Evolutionary conservation across 1,140 invertebrate genomes (phyloP), one percentile per base, ranked within the genome.

Genomic region (Drosophila saltans): DNA sequence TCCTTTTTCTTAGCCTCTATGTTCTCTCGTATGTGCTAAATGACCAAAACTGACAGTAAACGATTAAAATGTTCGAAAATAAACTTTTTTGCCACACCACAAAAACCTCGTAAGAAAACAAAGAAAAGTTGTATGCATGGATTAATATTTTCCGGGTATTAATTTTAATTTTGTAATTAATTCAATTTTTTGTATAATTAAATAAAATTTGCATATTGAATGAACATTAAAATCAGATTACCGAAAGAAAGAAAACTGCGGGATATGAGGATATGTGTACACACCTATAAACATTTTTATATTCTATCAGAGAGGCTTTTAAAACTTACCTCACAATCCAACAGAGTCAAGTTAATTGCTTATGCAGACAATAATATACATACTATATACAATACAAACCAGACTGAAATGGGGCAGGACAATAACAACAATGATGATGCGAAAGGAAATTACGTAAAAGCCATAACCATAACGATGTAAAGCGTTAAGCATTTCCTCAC

Each of bases 401-500:
- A 26, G n/a, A 52, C 45, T 52, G 21, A 3, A 21, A 52, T 5
- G 45, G 45, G 45, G 9, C 24, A 24, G 45, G 45, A 24, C 45
- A 52, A 52, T 10, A 52, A 52, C n/a, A 52, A 52, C 45, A 52
- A 56, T 61, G 71, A 76, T 70, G 66, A 43, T 52, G 48, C 16
- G 41, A 52, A 52, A 75, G 79, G 63, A 80, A 86, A 88, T 86
- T 88, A 86, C 83, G 70, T 88, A 83, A 88, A 81, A 70, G 57
- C 76, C 67, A 88, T 83, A 88, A 82, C 82, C 82, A 70, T 88
- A 85, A 85, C 79, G 72, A 79, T 66, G 75, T 88, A 82, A 52
- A 80, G 59, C 66, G 70, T 28, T 48, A 67, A 43, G 48, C 52
- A 39, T 60, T 52, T 64, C 61, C 78, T 81, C 81, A 84, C 81